phyloP scores from a whole-genome alignment of 2,113 vertebrate species.

The Elgaria multicarinata region DNA sequence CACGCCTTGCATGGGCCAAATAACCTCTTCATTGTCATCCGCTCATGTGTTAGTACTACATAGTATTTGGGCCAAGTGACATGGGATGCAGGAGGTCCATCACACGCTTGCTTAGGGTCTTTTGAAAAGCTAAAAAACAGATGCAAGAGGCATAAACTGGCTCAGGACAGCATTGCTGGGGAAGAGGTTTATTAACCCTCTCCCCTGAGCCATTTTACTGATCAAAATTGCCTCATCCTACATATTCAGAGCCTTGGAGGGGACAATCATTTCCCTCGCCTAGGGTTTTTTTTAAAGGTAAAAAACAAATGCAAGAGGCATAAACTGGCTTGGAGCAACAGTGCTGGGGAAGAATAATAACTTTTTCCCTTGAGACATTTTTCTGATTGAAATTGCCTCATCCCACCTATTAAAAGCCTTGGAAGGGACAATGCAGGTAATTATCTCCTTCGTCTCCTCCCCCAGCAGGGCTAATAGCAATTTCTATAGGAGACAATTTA shows the following conservation, averaged over 20 bases:
- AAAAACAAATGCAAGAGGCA: not conserved
- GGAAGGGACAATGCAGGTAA: not conserved
- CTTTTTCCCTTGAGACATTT: not conserved
- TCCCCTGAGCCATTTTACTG: not conserved
- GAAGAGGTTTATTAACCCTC: not conserved
- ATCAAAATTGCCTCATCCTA: not conserved
- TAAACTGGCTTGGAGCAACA: not conserved
- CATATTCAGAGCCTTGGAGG: not conserved
- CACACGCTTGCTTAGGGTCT: not conserved
- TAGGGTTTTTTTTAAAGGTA: not conserved
- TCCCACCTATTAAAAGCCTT: not conserved
- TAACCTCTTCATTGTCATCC: not conserved
- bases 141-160: not conserved
- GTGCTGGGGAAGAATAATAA: not conserved
- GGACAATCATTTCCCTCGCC: not conserved
- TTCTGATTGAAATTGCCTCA: not conserved
- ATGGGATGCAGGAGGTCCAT: not conserved
- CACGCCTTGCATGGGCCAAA: not conserved
- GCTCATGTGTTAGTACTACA: too few relatives aligned
- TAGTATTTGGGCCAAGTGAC: not conserved
- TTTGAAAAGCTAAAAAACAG: not conserved
- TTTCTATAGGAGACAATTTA: not conserved
- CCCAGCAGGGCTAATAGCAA: not conserved
- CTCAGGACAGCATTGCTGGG: not conserved
- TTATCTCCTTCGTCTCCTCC: not conserved